Base-by-base conservation (phyloP, 2,113 vertebrate species). In the Anthoscopus minutus region DNA sequence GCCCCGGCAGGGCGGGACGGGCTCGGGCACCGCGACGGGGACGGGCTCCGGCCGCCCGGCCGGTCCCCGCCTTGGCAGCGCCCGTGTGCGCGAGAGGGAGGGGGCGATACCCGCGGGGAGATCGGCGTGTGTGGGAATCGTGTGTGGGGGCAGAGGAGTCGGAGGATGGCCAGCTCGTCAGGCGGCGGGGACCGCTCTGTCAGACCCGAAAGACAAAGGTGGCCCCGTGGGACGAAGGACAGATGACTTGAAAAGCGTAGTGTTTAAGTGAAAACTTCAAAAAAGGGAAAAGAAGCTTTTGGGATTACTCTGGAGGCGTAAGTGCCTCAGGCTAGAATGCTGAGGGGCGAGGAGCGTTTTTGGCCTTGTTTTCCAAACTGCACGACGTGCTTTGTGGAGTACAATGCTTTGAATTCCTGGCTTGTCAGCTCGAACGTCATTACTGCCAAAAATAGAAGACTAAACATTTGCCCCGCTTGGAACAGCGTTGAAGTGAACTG, bases 381-480 rank as follows among this genome's bases (percentile, higher is more conserved):
- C 54, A 23, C 40, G n/a, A 11, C 24, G 50, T 57, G 88, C 88
- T 65, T 48, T 50, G 82, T 73, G 72, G 77, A 86, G 62, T 77
- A 80, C 90, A 83, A 80, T 62, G 86, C 86, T 92, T 86, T 64
- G 91, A 67, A 88, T 94, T 91, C 91, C 65, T 93, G 65, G 37
- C 86, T 93, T 94, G 91, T 67, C 86, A 24, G 81, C 48, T 60
- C 69, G 69, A 84, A 78, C 89, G 86, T 93, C 95, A 92, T 53
- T 44, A 15, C 56, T 60, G 73, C 80, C 91, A 56, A 92, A 94
- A 96, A 96, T 96, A 96, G 77, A 53, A 67, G 40, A 11, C 72
- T 64, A 61, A 93, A 67, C 91, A 24, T 86, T 92, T 84, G 86
- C 73, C 76, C 48, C 30, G 83, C 88, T 86, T 88, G 81, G 88